Evolutionary conservation across 2,113 vertebrate species (phyloP).

Genomic region (Siniperca chuatsi): DNA sequence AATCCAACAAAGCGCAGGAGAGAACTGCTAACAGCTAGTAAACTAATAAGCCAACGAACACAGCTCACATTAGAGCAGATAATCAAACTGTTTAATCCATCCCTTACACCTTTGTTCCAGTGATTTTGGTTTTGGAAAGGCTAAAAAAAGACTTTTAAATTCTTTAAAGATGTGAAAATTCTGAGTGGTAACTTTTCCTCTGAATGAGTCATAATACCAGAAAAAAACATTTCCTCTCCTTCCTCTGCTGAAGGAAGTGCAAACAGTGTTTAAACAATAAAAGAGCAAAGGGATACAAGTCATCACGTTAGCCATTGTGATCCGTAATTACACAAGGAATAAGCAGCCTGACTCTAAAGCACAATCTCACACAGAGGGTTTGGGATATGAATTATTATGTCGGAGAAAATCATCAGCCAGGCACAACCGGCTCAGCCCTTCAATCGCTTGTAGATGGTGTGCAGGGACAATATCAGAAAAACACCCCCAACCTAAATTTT

Average conservation of each 20-base stretch:
- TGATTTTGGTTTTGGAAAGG: not conserved
- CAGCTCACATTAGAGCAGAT: not conserved
- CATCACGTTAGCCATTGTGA: constrained; percentile 46
- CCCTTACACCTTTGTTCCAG: not conserved
- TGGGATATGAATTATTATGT: constrained; percentile 24
- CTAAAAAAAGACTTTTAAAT: not conserved
- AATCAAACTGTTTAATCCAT: not conserved
- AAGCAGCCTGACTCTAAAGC: constrained; percentile 63
- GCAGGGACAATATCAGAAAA: not conserved
- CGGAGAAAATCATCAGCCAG: constrained; percentile 21
- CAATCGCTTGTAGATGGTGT: constrained; percentile 7
- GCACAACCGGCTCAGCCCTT: constrained; percentile 8
- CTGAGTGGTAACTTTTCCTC: constrained; percentile 8
- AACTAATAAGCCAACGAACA: not conserved
- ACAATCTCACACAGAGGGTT: constrained; percentile 55
- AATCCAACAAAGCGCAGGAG: not conserved
- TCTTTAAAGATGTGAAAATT: not conserved
- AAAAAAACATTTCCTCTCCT: constrained; percentile 21
- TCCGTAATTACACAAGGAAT: constrained; percentile 49
- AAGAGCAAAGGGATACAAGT: constrained; percentile 35
- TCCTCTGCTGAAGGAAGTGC: constrained; percentile 19
- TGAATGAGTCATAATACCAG: not conserved
- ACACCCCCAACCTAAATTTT: constrained; percentile 2
- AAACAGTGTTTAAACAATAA: constrained; percentile 32
- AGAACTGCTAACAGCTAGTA: not conserved